phyloP scores from a whole-genome alignment of 2,797 vertebrate genomes.

The Lepidocolaptes lacrymiger region DNA sequence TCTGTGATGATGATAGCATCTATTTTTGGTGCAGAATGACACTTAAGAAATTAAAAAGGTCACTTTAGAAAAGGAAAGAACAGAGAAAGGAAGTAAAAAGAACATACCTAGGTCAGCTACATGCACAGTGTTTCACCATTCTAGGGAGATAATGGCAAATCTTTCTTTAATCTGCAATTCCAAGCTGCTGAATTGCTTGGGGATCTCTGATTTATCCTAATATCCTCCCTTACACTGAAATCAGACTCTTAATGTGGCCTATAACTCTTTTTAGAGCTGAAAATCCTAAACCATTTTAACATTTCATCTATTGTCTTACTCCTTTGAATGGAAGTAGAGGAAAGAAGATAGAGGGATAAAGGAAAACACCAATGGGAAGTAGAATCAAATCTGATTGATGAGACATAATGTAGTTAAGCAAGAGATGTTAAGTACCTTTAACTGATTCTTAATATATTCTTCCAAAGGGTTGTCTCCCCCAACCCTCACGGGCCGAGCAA shows the following conservation, averaged over 20 bases:
- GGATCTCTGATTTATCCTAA: not conserved
- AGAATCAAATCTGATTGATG: constrained; percentile 51
- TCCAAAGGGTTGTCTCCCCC: not conserved
- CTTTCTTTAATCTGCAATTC: not conserved
- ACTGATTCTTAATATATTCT: constrained; percentile 45
- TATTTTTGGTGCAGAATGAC: not conserved
- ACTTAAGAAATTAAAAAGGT: not conserved
- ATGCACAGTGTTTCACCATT: not conserved
- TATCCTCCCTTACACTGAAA: not conserved
- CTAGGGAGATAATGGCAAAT: not conserved
- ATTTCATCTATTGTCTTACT: constrained; percentile 32
- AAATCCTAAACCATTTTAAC: not conserved
- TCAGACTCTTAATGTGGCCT: constrained; percentile 14
- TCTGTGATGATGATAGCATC: not conserved
- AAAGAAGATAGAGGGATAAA: constrained; percentile 28
- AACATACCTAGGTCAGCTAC: not conserved
- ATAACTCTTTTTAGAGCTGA: not conserved
- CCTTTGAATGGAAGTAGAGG: constrained; percentile 38
- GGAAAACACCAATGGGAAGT: constrained; percentile 18
- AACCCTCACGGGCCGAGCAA: rapidly evolving
- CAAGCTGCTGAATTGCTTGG: not conserved
- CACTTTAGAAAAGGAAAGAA: not conserved
- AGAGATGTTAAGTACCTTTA: constrained; percentile 64
- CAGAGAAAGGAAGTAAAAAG: not conserved
- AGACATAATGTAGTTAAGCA: constrained; percentile 54